Percentiles rank a stretch among this genome's conserved stretches.
Conservation (phyloP, 2,797 vertebrate species). For the Podarcis lilfordi region DNA sequence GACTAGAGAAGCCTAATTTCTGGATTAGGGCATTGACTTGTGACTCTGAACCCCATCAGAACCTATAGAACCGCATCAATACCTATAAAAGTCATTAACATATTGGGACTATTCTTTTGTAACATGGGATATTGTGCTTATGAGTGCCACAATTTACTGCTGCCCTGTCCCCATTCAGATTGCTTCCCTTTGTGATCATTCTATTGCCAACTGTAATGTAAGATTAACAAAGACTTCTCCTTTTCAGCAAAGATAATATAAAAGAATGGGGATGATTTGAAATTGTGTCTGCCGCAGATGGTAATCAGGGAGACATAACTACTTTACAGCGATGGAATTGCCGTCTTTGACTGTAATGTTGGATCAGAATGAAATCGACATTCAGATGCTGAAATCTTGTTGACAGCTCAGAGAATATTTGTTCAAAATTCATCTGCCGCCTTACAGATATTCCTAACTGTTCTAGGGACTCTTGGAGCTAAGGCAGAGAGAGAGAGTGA, state of each 20-base stretch:
- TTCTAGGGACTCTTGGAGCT: slow-evolving; percentile 22
- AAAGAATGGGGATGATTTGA: slow-evolving; percentile 55
- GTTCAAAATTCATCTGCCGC: slow-evolving; percentile 25
- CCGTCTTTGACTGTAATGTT: slow-evolving; percentile 20
- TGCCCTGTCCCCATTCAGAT: slow-evolving; percentile 1
- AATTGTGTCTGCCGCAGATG: slow-evolving; percentile 49
- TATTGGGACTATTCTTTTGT: slow-evolving; percentile 10
- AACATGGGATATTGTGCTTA: background rate
- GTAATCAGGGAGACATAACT: slow-evolving; percentile 30
- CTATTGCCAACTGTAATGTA: slow-evolving; percentile 22
- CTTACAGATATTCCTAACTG: slow-evolving; percentile 37
- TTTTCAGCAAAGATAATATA: slow-evolving; percentile 31
- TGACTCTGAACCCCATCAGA: background rate
- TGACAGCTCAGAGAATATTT: background rate
- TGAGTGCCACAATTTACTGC: slow-evolving; percentile 1
- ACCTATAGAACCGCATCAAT: background rate
- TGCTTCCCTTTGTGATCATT: background rate
- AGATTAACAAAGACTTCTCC: slow-evolving; percentile 44
- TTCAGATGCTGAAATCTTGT: slow-evolving; percentile 46
- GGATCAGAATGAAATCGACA: slow-evolving; percentile 52
- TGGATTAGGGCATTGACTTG: background rate
- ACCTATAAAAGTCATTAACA: background rate
- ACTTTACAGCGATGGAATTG: slow-evolving; percentile 36
- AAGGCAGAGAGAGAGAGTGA: slow-evolving; percentile 3
- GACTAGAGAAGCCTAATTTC: background rate